These are phyloP conservation scores for Conus canariensis DNA, from an alignment of 2,888 invertebrate species.

Conservation along the genomic window DNA sequence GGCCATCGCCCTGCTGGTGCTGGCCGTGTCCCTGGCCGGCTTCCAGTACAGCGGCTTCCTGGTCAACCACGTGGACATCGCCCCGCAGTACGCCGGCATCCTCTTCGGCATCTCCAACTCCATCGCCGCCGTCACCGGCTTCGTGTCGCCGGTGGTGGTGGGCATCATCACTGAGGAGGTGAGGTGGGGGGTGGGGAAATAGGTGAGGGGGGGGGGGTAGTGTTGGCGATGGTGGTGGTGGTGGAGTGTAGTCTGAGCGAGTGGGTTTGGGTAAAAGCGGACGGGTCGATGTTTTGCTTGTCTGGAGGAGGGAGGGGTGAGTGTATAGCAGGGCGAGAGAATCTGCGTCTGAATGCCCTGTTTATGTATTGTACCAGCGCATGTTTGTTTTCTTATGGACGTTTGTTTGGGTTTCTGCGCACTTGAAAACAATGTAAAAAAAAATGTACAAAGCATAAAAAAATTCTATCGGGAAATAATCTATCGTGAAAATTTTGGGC, in stretches of 20 bases:
- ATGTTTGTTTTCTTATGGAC: no score
- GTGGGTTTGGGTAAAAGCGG: not conserved
- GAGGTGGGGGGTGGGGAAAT: not conserved
- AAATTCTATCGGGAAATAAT: no score
- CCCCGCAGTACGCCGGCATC: conserved; percentile 77
- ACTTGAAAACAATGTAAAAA: no score
- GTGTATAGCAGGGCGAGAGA: not conserved
- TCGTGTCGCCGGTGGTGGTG: conserved; percentile 75
- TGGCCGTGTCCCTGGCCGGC: conserved; percentile 73
- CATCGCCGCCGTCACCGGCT: conserved; percentile 76
- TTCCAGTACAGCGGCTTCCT: conserved; percentile 75
- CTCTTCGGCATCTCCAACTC: conserved; percentile 78
- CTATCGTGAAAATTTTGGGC: no score
- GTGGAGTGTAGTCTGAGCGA: not conserved
- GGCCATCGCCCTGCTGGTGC: conserved; percentile 72
- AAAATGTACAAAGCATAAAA: no score
- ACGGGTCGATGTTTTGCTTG: not conserved
- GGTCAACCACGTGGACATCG: conserved; percentile 79
- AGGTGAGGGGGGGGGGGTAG: not conserved
- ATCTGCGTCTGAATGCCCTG: no score
- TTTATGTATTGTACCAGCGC: no score
- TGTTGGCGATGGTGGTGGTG: not conserved
- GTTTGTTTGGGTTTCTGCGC: no score
- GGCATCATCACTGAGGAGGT: conserved; percentile 72
- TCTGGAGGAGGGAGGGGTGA: not conserved